phyloP scores from a whole-genome alignment of 2,888 invertebrate species.

The Macrophya alboannulata region DNA sequence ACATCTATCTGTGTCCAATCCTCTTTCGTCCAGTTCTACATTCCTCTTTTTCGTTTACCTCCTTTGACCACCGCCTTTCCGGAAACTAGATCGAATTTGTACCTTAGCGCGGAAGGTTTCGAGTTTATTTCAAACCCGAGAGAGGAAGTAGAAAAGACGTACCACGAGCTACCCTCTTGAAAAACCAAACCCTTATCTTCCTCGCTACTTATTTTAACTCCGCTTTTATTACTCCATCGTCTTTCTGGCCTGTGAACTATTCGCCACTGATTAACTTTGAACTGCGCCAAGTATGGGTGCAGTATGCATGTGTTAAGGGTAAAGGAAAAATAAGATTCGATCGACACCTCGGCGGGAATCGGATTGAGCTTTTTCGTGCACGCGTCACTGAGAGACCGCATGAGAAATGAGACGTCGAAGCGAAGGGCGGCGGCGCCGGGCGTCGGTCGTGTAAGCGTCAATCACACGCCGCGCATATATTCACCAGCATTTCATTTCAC shows the following conservation, averaged over 20 bases:
- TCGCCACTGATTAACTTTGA: neutral
- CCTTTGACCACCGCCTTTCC: slow-evolving; percentile 10
- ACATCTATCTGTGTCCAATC: slow-evolving; percentile 2
- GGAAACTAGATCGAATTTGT: slow-evolving; percentile 33
- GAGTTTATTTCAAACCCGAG: neutral
- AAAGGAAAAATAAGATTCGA: slow-evolving; percentile 4
- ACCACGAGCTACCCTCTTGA: neutral
- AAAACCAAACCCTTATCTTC: neutral
- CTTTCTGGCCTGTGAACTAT: neutral
- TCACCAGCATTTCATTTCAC: slow-evolving; percentile 73
- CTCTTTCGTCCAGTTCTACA: slow-evolving; percentile 23
- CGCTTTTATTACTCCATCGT: neutral
- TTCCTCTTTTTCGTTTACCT: neutral
- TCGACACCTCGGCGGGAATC: slow-evolving; percentile 9
- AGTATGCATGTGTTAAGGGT: neutral
- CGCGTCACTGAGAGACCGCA: slow-evolving; percentile 49
- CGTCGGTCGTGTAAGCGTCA: slow-evolving; percentile 77
- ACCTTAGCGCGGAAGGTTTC: neutral
- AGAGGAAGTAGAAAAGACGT: neutral
- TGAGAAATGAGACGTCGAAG: slow-evolving; percentile 57
- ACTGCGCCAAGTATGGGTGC: neutral
- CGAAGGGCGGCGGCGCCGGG: slow-evolving; percentile 68
- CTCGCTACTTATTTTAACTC: neutral
- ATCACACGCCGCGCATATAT: slow-evolving; percentile 79
- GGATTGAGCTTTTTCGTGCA: slow-evolving; percentile 10